Conservation (phyloP, 2,797 vertebrate species). For the Malacoraja senta region DNA sequence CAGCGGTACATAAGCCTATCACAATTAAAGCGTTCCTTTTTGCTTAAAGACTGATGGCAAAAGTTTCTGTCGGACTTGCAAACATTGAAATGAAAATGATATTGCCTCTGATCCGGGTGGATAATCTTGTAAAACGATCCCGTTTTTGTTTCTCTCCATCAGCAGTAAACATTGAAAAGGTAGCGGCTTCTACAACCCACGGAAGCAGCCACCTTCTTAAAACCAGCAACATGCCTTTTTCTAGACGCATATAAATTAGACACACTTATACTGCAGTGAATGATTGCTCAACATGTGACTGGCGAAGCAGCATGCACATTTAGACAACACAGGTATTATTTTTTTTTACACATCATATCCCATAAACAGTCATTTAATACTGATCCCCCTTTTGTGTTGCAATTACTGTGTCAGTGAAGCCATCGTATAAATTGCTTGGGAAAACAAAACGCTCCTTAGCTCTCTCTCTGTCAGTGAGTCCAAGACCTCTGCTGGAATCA, state of each 20-base stretch:
- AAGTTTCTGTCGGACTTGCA: not conserved
- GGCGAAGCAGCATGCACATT: slow-evolving; percentile 25
- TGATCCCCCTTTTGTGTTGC: not conserved
- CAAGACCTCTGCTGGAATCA: not conserved
- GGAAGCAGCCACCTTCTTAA: not conserved
- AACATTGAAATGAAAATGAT: slow-evolving; percentile 8
- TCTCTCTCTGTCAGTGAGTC: not conserved
- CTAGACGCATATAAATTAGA: not conserved
- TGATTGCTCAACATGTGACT: not conserved
- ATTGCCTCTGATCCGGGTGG: slow-evolving; percentile 14
- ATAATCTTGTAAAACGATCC: not conserved
- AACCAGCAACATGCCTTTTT: slow-evolving; percentile 8
- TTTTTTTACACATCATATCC: slow-evolving; percentile 7
- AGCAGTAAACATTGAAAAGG: not conserved
- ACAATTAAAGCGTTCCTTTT: slow-evolving; percentile 7
- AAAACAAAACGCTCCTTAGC: not conserved
- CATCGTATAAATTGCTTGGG: not conserved
- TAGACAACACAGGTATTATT: slow-evolving; percentile 21
- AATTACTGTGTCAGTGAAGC: not conserved
- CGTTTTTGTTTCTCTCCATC: too few species aligned
- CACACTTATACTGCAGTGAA: slow-evolving; percentile 10
- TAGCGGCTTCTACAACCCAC: not conserved
- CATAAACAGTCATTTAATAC: slow-evolving; percentile 33
- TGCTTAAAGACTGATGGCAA: not conserved
- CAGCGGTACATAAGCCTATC: slow-evolving; percentile 11